Evolutionary conservation across 2,113 vertebrate species (phyloP).

Genomic region (Mormyrus iriodes): DNA sequence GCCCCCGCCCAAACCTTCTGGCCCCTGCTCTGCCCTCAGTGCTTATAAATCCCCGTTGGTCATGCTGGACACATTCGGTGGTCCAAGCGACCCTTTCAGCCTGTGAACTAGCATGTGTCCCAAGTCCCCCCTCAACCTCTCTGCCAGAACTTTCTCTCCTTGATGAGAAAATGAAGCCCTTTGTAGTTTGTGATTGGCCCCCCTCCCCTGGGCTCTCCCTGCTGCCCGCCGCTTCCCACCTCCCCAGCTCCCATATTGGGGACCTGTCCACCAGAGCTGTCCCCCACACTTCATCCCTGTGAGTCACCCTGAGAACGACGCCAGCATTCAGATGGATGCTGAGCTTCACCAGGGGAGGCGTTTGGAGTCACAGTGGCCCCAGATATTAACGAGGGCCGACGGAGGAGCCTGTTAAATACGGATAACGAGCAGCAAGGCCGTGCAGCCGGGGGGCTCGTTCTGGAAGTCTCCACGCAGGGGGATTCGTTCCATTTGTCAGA

Average conservation of each 20-base stretch:
- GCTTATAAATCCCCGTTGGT: background rate
- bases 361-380: background rate
- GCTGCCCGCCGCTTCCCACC: too few species aligned
- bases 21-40: too few species aligned
- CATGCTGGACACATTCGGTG: background rate
- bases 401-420: background rate
- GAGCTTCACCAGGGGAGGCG: background rate
- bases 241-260: background rate
- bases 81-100: background rate
- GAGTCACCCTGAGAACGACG: background rate
- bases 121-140: background rate
- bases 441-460: background rate
- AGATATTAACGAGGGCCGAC: background rate
- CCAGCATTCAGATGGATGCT: background rate
- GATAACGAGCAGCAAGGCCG: background rate
- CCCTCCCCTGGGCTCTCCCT: background rate
- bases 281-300: background rate
- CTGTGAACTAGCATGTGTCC: background rate
- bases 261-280: background rate
- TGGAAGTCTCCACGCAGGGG: background rate
- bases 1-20: too few species aligned
- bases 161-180: background rate
- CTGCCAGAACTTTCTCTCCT: background rate
- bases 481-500: conserved; percentile 7
- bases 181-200: background rate